Percentiles rank a stretch among this genome's conserved stretches.
Conservation (phyloP, 2,113 vertebrate species). For the Anthoscopus minutus region DNA sequence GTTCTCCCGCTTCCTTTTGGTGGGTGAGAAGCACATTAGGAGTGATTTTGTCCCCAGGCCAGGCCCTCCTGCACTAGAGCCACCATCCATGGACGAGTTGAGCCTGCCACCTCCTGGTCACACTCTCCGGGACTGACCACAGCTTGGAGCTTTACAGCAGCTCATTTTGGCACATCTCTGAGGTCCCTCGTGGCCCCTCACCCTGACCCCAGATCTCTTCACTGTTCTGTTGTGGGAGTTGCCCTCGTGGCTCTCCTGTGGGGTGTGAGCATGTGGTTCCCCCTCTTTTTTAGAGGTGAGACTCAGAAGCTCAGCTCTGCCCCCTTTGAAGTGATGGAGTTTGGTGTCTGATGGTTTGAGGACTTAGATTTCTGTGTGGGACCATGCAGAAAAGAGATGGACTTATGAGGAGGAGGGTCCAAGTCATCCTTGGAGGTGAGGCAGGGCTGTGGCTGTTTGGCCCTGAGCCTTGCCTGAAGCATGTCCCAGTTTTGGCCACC, state of each 20-base stretch:
- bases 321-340: neutral
- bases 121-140: neutral
- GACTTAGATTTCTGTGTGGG: neutral
- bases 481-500: neutral
- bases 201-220: neutral
- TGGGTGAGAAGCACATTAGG: neutral
- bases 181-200: neutral
- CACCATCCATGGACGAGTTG: neutral
- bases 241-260: neutral
- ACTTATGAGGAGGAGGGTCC: neutral
- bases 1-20: neutral
- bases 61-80: neutral
- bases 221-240: neutral
- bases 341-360: neutral
- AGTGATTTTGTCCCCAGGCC: neutral
- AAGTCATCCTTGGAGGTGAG: rapidly evolving
- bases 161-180: neutral
- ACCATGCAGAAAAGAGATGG: neutral
- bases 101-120: slow-evolving; percentile 58
- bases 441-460: neutral
- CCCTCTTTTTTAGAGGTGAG: neutral
- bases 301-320: neutral
- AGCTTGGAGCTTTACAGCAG: neutral
- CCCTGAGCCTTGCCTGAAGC: neutral
- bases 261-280: rapidly evolving